Evolutionary conservation across 2,113 vertebrate genomes (phyloP).

Genomic region (Lophius piscatorius): DNA sequence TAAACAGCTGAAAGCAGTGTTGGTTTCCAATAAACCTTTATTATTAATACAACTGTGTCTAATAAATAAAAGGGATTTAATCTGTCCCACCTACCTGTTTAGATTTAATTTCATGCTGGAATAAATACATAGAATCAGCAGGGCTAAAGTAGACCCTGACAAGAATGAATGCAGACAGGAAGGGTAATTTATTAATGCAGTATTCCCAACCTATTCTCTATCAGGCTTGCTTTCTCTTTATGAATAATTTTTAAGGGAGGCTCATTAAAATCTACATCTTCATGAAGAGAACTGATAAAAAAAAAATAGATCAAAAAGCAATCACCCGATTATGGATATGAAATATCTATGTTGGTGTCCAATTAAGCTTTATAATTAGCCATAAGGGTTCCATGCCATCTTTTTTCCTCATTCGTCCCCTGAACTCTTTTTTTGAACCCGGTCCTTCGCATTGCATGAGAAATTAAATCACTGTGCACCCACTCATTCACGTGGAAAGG

Average conservation of each 20-base stretch:
- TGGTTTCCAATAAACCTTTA: slow-evolving; percentile 62
- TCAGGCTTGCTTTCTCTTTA: slow-evolving; percentile 49
- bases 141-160: slow-evolving; percentile 46
- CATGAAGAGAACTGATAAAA: slow-evolving; percentile 65
- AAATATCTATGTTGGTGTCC: slow-evolving; percentile 75
- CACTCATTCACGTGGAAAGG: slow-evolving; percentile 67
- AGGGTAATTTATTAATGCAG: slow-evolving; percentile 71
- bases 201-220: slow-evolving; percentile 64
- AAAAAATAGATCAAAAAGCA: slow-evolving; percentile 52
- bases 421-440: slow-evolving; percentile 28
- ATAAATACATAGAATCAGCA: slow-evolving; percentile 42
- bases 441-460: slow-evolving; percentile 47
- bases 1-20: slow-evolving; percentile 57
- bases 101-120: slow-evolving; percentile 33
- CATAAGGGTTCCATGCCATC: slow-evolving; percentile 41
- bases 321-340: slow-evolving; percentile 63
- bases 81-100: slow-evolving; percentile 44
- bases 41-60: slow-evolving; percentile 63
- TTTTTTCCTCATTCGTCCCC: slow-evolving; percentile 8
- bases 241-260: slow-evolving; percentile 61
- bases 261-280: slow-evolving; percentile 75
- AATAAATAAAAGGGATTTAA: slow-evolving; percentile 64
- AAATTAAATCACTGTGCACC: slow-evolving; percentile 68
- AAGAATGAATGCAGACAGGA: slow-evolving; percentile 59
- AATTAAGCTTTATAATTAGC: slow-evolving; percentile 77